Evolutionary conservation across 2,113 vertebrate genomes (phyloP), one percentile per base, ranked within the genome.

Genomic region (Syngnathus floridae): DNA sequence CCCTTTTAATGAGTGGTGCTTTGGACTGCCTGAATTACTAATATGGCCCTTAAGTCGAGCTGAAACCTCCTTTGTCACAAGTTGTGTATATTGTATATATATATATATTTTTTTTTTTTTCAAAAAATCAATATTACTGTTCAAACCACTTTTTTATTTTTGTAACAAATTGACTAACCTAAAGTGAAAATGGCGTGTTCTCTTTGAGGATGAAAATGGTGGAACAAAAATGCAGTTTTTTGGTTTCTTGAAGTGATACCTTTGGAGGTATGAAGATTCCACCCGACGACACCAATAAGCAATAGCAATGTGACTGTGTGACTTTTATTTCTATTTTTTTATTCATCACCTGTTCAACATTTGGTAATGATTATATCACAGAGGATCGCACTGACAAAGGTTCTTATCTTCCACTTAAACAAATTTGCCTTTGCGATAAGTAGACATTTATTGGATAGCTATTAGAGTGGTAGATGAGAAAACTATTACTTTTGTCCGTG

Each of bases 1-100:
- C 56, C 68, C 56, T 75, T 73, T 82, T 72, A 85, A 66, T 80
- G 81, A 74, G 84, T 86, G 77, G 81, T 83, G 78, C 76, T 72
- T 80, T 76, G 73, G 73, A 72, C 76, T 76, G 82, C 84, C 79
- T 72, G 80, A 82, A 81, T 72, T 84, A 88, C 76, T 87, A 85
- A 89, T 84, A 88, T 76, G 72, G 79, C 2, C 6, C 8, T 31
- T 2, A 0, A 0, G 3, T 31, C 26, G 3, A 3, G 26, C 3
- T 31, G 26, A 31, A 31, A 31, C 26, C 2, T 31, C 26, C 3
- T 31, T 31, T 31, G 26, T 31, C 26, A 31, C 26, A 31, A 31
- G 3, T 31, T 31, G 26, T 31, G 26, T 31, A 31, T 31, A 31
- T 3, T 31, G 26, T 31, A 31, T 31, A 31, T 31, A 31, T 31